Conservation (phyloP, 2,797 vertebrate genomes). For the Xenopus petersii region DNA sequence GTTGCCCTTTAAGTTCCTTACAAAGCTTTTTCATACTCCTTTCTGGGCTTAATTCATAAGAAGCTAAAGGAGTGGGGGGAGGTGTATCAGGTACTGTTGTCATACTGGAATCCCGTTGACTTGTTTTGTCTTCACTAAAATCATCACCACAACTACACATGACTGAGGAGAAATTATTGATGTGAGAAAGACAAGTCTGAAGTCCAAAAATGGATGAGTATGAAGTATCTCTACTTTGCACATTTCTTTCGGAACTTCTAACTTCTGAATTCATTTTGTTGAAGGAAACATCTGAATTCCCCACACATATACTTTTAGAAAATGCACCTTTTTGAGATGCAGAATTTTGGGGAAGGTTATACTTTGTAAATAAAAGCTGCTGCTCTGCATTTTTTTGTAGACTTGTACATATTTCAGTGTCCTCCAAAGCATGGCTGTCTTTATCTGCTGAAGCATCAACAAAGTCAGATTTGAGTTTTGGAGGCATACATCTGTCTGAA, state of each 20-base stretch:
- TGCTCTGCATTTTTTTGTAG: constrained; percentile 55
- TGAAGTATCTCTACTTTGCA: constrained; percentile 36
- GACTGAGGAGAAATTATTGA: constrained; percentile 55
- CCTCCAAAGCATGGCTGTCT: constrained; percentile 45
- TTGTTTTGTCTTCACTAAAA: constrained; percentile 61
- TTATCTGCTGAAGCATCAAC: too few species aligned
- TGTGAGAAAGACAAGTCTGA: constrained; percentile 50
- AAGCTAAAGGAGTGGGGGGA: constrained; percentile 85
- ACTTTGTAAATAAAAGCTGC: constrained; percentile 57
- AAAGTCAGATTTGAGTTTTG: too few species aligned
- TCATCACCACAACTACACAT: constrained; percentile 54
- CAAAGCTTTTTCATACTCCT: constrained; percentile 85
- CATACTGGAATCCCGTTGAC: constrained; percentile 61
- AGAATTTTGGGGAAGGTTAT: constrained; percentile 49
- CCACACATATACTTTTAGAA: constrained; percentile 56
- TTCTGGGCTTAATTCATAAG: constrained; percentile 73
- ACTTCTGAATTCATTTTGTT: constrained; percentile 54
- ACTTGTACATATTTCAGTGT: constrained; percentile 49
- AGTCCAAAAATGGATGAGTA: constrained; percentile 52
- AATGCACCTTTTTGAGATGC: constrained; percentile 49
- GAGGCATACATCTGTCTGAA: constrained; percentile 9
- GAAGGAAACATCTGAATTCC: constrained; percentile 47
- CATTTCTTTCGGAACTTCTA: constrained; percentile 43
- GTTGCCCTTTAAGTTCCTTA: constrained; percentile 89
- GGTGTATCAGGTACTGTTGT: constrained; percentile 77